A percentile compares a stretch with the other conserved stretches of the same genome.
Evolutionary conservation across 1,140 invertebrate species (phyloP).

Genomic region (Heliothis virescens): DNA sequence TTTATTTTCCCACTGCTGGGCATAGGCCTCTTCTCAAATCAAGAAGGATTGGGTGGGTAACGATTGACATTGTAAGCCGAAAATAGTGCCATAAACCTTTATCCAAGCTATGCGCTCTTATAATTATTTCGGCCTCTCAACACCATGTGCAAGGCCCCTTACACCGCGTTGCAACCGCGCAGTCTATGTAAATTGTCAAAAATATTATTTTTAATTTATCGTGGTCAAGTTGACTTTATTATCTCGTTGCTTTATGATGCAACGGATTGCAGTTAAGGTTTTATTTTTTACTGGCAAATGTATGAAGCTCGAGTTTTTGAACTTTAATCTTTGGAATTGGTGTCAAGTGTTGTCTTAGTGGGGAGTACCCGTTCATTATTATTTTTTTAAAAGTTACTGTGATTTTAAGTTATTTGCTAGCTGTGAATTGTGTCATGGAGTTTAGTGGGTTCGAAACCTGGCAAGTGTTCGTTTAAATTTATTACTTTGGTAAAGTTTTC

Average conservation of each 20-base stretch:
- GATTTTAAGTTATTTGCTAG: too few species aligned
- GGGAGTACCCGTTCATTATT: background rate
- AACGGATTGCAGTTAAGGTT: slow-evolving; percentile 5
- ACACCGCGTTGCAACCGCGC: background rate
- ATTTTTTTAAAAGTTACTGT: too few species aligned
- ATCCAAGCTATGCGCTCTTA: background rate
- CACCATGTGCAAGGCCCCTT: background rate
- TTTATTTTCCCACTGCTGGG: too few species aligned
- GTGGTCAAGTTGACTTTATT: slow-evolving; percentile 50
- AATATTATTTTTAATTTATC: slow-evolving; percentile 68
- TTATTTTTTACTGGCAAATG: slow-evolving; percentile 38
- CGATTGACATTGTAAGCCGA: too few species aligned
- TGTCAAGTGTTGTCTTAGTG: slow-evolving; percentile 9
- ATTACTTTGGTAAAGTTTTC: too few species aligned
- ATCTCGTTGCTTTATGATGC: slow-evolving; percentile 35
- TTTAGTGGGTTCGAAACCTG: too few species aligned
- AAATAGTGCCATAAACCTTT: too few species aligned
- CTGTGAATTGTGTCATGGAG: too few species aligned
- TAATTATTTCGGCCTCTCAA: background rate
- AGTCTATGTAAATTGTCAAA: slow-evolving; percentile 68
- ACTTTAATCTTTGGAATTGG: background rate
- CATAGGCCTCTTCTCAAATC: too few species aligned
- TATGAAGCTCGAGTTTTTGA: background rate
- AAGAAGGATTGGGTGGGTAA: too few species aligned
- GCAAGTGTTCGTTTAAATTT: too few species aligned